Base-by-base conservation (phyloP, 2,797 vertebrate species). In the Alfaro cultratus region DNA sequence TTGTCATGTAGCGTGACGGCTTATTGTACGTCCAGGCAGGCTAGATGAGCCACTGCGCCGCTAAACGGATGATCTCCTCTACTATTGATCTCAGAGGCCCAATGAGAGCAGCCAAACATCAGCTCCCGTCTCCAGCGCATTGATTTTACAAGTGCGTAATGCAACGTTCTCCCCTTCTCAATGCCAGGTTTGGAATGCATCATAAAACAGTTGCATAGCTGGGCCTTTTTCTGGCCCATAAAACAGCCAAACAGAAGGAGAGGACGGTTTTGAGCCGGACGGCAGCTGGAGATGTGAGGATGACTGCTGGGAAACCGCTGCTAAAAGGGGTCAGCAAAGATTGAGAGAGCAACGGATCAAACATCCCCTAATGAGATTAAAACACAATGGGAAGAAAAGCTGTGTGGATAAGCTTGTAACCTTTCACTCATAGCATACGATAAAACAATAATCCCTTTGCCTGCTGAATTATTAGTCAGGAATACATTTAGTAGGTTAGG, bases 101-200 rank as follows among this genome's bases (percentile, higher is more conserved):
- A 84, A 84, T 29, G 79, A 83, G 88, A 86, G 83, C 90, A 90
- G 88, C 83, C 89, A 89, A 91, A 91, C 87, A 87, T 85, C 83
- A 83, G 86, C 83, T 91, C 88, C 87, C 77, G 87, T 88, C 88
- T 86, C 84, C 76, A 72, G 83, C 73, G 83, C 88, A 90, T 92
- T n/a, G 83, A 92, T 92, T 92, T 92, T 85, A 86, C 89, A 91
- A 85, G 87, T 85, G 73, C 76, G 89, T 85, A 83, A 89, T 83
- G 92, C 87, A 87, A 83, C 86, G 77, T 46, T 49, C 41, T 45
- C 49, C 60, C 36, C 39, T 18, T 26, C 74, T 90, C 74, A 79
- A 76, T 80, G 85, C 83, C 80, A 83, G 86, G 87, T 85, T 81
- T 70, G 86, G 91, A 89, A 88, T 83, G 89, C 88, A 86, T 87